Percentiles rank a stretch among this genome's conserved stretches.
Conservation (phyloP, 2,888 invertebrate genomes). For the Ryuthela nishihirai region DNA sequence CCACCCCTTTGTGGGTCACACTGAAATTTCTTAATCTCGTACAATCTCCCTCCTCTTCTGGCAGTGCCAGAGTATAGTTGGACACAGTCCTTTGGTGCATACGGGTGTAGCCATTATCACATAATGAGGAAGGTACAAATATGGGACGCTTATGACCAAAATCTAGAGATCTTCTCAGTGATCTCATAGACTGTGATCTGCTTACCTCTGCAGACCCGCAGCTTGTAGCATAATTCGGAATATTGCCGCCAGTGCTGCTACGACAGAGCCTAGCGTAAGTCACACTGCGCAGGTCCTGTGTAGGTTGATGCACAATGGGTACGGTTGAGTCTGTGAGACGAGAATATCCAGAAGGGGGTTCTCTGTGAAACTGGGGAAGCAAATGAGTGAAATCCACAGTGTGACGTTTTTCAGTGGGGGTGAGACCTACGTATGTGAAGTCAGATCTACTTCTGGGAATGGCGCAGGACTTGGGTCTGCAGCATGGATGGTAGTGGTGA, state of each 20-base stretch:
- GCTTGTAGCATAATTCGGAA: no score
- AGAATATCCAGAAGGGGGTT: conserved; percentile 24
- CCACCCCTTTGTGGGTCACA: conserved; percentile 87
- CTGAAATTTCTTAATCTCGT: conserved; percentile 89
- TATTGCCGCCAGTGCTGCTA: no score
- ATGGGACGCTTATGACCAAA: no score
- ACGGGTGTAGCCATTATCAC: no score
- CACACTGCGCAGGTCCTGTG: no score
- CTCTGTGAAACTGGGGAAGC: conserved; percentile 10
- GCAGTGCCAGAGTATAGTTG: no score
- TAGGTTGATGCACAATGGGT: no score
- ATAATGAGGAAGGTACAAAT: no score
- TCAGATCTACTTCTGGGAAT: conserved; percentile 28
- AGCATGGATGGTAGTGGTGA: no score
- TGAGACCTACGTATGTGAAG: conserved; percentile 25
- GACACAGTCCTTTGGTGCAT: no score
- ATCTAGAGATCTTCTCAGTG: conserved; percentile 11
- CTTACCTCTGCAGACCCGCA: conserved; percentile 17
- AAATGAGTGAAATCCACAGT: conserved; percentile 24
- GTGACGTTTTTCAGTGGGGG: conserved; percentile 24
- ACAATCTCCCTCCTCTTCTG: conserved; percentile 87
- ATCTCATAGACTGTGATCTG: conserved; percentile 24
- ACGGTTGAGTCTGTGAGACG: conserved; percentile 27
- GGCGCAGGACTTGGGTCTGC: conserved; percentile 16
- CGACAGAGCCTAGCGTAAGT: no score